Evolutionary conservation across 2,113 vertebrate genomes (phyloP), one percentile per base, ranked within the genome.

Genomic region (Eidolon helvum): DNA sequence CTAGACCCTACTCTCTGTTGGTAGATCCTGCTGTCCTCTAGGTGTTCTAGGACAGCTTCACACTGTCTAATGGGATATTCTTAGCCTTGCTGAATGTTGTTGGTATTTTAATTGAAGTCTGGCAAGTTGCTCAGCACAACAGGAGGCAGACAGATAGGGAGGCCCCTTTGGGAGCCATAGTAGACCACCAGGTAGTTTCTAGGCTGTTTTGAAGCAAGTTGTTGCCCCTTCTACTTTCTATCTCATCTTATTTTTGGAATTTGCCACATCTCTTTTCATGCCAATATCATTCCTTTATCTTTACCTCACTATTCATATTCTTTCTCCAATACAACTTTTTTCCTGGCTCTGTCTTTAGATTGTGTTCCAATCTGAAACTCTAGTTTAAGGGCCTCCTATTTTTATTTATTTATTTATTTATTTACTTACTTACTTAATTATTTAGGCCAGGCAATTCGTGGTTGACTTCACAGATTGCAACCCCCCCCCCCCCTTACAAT

Each of bases 21-120:
- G 69, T 61, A 89, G 79, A 48, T 85, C 65, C 91, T 92, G 19
- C n/a, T 97, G 95, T 97, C 87, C 92, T 97, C 75, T 97, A 82
- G 91, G 88, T 96, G 91, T 90, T 95, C 72, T 90, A 72, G 95
- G 75, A 68, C 7, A 72, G 84, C 94, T 40, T 80, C 72, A 57
- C 28, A 59, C 77, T 92, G 92, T 96, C 94, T 97, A 93, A 94
- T 89, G 87, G 89, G 95, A 96, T 97, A 95, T 96, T 97, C 94
- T 96, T 98, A 97, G 98, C 91, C 69, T 94, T 96, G 83, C 72
- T 94, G 78, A 95, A 91, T 92, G 90, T 92, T 95, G 80, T 45
- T 96, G 96, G 95, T 91, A 97, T 97, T 96, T 98, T 97, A 98
- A 98, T 96, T 98, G 96, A 96, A 95, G 48, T 82, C 85, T 97